A percentile compares a stretch with the other conserved stretches of the same genome.
These are phyloP conservation scores for Hemaris fuciformis DNA, from an alignment of 2,888 invertebrate species.

Conservation along the genomic window DNA sequence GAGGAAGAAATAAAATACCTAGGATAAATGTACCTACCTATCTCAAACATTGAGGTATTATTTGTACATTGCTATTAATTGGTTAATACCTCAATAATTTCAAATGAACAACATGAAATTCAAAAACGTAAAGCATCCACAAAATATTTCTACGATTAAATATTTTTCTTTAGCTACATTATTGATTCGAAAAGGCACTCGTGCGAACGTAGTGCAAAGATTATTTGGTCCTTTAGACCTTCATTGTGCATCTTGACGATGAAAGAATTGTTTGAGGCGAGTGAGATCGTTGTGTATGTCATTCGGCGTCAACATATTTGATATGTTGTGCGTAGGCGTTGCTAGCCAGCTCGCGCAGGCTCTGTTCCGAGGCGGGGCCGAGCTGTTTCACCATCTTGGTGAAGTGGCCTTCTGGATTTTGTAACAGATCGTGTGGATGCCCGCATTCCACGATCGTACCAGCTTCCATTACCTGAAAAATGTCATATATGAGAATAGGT, in stretches of 20 bases:
- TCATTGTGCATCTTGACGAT: too few species aligned
- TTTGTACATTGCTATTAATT: too few species aligned
- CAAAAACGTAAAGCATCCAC: background rate
- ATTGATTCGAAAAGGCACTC: background rate
- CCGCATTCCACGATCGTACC: slow-evolving; percentile 86
- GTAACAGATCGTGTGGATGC: slow-evolving; percentile 84
- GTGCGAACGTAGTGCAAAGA: background rate
- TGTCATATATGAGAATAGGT: too few species aligned
- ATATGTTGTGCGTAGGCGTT: slow-evolving; percentile 65
- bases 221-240: background rate
- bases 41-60: too few species aligned
- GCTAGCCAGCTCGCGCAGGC: slow-evolving; percentile 63
- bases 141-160: background rate
- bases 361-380: slow-evolving; percentile 75
- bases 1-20: background rate
- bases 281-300: slow-evolving; percentile 37
- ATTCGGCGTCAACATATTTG: slow-evolving; percentile 67
- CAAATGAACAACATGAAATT: background rate
- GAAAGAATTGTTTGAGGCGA: too few species aligned
- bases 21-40: too few species aligned
- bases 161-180: background rate
- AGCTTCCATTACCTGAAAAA: slow-evolving; percentile 78
- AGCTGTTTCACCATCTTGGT: slow-evolving; percentile 84
- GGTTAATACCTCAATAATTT: too few species aligned
- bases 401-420: slow-evolving; percentile 79